phyloP scores from a whole-genome alignment of 2,113 vertebrate species.

The Alces alces region DNA sequence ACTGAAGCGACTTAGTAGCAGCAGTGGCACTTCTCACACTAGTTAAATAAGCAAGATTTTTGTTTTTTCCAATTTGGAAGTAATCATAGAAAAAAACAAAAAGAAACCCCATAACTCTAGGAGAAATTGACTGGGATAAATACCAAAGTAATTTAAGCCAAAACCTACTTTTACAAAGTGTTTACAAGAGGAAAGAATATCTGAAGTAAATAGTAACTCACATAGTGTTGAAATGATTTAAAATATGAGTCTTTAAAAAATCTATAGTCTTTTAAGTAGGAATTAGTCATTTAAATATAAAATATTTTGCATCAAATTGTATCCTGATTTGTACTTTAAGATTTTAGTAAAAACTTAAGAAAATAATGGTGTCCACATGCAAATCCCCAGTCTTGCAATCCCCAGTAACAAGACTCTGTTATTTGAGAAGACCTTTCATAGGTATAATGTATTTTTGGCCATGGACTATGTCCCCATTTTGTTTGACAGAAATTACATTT shows the following conservation, averaged over 20 bases:
- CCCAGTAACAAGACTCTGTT: background rate
- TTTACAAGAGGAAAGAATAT: background rate
- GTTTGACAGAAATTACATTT: background rate
- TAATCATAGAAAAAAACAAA: background rate
- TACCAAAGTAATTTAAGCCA: background rate
- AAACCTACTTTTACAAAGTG: background rate
- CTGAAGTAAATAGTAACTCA: background rate
- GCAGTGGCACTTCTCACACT: background rate
- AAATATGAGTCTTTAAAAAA: background rate
- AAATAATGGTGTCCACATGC: background rate
- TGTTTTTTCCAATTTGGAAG: background rate
- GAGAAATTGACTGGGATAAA: background rate
- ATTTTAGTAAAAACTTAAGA: background rate
- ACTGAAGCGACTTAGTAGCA: background rate
- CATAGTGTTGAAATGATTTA: background rate
- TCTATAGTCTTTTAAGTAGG: background rate
- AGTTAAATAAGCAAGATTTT: background rate
- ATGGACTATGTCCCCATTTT: background rate
- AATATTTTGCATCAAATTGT: background rate
- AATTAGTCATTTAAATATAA: background rate
- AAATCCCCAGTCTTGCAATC: background rate
- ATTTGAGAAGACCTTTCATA: background rate
- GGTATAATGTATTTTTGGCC: background rate
- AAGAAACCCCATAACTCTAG: background rate
- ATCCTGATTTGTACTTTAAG: background rate